phyloP scores from a whole-genome alignment of 1,140 invertebrate species.

The Drosophila ambigua region DNA sequence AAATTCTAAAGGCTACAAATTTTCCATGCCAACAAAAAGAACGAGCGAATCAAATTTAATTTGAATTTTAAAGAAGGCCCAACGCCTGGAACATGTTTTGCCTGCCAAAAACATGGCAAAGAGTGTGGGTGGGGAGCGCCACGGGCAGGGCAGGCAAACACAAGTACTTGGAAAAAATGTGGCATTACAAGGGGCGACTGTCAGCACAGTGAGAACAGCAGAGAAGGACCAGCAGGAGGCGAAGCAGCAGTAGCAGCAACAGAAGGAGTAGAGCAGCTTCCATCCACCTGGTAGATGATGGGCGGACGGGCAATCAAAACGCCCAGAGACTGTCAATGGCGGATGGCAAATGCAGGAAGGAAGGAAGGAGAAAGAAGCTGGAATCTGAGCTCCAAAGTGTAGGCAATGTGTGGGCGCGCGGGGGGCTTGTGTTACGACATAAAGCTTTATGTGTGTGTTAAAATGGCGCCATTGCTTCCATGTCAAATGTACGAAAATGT shows the following conservation, averaged over 20 bases:
- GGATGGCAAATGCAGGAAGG: not conserved
- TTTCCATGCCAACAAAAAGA: slow-evolving; percentile 31
- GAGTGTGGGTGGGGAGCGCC: slow-evolving; percentile 10
- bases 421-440: slow-evolving; percentile 17
- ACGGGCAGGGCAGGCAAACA: slow-evolving; percentile 33
- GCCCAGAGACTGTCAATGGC: slow-evolving; percentile 41
- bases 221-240: not conserved
- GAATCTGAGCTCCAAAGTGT: slow-evolving; percentile 11
- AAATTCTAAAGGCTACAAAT: slow-evolving; percentile 60
- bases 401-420: not conserved
- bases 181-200: slow-evolving; percentile 27
- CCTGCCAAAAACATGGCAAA: slow-evolving; percentile 46
- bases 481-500: slow-evolving; percentile 72
- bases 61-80: slow-evolving; percentile 70
- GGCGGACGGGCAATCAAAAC: slow-evolving; percentile 53
- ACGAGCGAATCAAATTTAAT: slow-evolving; percentile 67
- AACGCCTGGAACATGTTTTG: slow-evolving; percentile 51
- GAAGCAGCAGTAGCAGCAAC: not conserved
- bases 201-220: slow-evolving; percentile 3
- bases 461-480: slow-evolving; percentile 59
- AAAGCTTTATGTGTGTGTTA: slow-evolving; percentile 61
- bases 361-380: not conserved
- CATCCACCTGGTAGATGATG: slow-evolving; percentile 38
- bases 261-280: slow-evolving; percentile 6
- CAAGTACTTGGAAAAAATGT: slow-evolving; percentile 39